These are phyloP conservation scores for Callosobruchus maculatus DNA, from an alignment of 2,888 invertebrate genomes.

Conservation along the genomic window DNA sequence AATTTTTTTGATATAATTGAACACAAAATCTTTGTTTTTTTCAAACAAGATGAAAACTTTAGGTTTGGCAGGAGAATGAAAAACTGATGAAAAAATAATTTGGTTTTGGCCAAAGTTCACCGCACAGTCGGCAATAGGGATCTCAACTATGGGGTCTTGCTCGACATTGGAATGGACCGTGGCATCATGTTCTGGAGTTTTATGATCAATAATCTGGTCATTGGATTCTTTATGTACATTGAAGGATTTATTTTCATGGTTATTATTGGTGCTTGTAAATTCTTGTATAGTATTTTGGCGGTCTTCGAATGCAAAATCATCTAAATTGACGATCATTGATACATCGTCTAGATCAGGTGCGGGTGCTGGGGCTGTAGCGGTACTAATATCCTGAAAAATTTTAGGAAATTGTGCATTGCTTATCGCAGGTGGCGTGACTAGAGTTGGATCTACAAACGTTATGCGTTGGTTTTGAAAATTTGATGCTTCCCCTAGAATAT, in stretches of 20 bases:
- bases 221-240: background rate
- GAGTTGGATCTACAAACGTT: background rate
- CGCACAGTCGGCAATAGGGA: conserved; percentile 12
- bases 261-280: background rate
- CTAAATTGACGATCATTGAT: conserved; percentile 1
- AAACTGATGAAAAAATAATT: conserved; percentile 11
- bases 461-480: background rate
- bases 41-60: conserved; percentile 12
- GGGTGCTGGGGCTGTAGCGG: background rate
- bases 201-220: background rate
- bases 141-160: conserved; percentile 9
- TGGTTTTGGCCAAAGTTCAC: conserved; percentile 19
- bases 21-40: conserved; percentile 13
- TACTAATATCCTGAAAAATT: background rate
- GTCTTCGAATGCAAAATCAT: background rate
- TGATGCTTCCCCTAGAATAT: background rate
- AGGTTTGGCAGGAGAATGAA: conserved; percentile 11
- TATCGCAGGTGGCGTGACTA: background rate
- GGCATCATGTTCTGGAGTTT: background rate
- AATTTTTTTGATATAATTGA: conserved; percentile 18
- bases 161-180: conserved; percentile 13
- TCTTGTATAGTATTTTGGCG: background rate
- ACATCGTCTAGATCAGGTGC: background rate
- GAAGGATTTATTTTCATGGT: background rate
- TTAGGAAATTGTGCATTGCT: background rate